Evolutionary conservation across 1,140 invertebrate species (phyloP), one percentile per base, ranked within the genome.

Genomic region (Stegodyphus dumicola): DNA sequence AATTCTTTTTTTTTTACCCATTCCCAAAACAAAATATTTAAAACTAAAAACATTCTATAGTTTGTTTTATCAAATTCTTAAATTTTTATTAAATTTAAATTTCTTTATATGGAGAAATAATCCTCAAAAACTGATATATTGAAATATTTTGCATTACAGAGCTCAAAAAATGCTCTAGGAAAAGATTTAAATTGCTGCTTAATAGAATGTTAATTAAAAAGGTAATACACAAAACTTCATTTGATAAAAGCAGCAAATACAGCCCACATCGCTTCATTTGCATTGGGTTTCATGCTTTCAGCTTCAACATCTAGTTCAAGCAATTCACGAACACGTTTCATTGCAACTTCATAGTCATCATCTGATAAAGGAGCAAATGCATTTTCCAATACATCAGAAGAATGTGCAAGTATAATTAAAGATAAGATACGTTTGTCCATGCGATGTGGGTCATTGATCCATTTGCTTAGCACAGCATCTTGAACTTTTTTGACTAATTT

Each of bases 351-450:
- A 90, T 99, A 99, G 90, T 99, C 98, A 89, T 99, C 97, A 91
- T 99, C 98, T 65, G 96, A 98, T 4, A 99, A 93, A 2, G 98
- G 97, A 33, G 96, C 97, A 92, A 99, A 99, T n/a, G 99, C 99
- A 92, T 99, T 99, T 92, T 99, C 99, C 6, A 99, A 92, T 15
- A 99, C 98, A 92, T 99, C 98, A 71, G 98, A 98, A 15, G 98
- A 96, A 91, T 99, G 98, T 33, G 98, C 97, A 76, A 99, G 92
- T 90, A 98, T 96, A 89, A 99, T 94, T 73, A 99, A 92, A 33
- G 98, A 95, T 87, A 99, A 91, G 87, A 96, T 94, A 69, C 98
- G 93, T 90, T 95, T 97, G 89, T 99, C 98, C 94, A 99, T 99
- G 80, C 98, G 94, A 88, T 99, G 97, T 2, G 98, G 95, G 92